These are phyloP conservation scores for Seriola rivoliana DNA, from an alignment of 2,113 vertebrate genomes.

Conservation along the genomic window DNA sequence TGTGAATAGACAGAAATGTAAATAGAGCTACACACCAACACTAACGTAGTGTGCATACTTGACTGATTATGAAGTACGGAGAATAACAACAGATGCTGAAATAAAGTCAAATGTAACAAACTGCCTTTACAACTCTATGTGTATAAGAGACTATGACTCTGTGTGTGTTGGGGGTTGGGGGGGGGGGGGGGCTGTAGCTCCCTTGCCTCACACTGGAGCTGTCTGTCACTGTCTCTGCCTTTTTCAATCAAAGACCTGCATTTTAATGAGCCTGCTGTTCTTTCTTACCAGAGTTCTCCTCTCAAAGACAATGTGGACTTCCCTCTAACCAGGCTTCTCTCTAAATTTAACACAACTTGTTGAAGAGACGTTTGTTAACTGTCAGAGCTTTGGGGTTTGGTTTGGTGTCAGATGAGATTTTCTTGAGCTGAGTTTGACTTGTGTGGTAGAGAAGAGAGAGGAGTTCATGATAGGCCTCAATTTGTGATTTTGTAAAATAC, in stretches of 20 bases:
- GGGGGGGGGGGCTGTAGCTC: neutral
- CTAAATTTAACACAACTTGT: neutral
- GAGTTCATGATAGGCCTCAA: neutral
- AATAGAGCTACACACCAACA: constrained; percentile 67
- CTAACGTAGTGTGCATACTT: constrained; percentile 74
- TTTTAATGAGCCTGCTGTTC: constrained; percentile 28
- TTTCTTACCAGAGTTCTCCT: neutral
- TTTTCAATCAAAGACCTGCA: constrained; percentile 44
- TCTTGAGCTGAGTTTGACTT: neutral
- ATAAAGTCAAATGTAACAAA: constrained; percentile 73
- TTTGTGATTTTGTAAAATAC: constrained; percentile 28
- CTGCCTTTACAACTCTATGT: constrained; percentile 77
- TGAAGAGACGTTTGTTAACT: neutral
- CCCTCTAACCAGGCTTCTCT: neutral
- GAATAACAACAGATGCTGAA: constrained; percentile 39
- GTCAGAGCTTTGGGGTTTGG: neutral
- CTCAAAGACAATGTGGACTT: neutral
- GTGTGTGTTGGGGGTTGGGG: neutral
- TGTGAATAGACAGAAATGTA: constrained; percentile 79
- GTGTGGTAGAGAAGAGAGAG: neutral
- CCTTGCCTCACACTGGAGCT: constrained; percentile 42
- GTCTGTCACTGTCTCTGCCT: constrained; percentile 43
- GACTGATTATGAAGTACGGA: constrained; percentile 44
- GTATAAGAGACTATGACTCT: constrained; percentile 46
- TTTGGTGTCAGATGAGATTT: constrained; percentile 15